A percentile compares a stretch with the other conserved stretches of the same genome.
Conservation (phyloP, 2,797 vertebrate genomes). For the Delichon dasypus region DNA sequence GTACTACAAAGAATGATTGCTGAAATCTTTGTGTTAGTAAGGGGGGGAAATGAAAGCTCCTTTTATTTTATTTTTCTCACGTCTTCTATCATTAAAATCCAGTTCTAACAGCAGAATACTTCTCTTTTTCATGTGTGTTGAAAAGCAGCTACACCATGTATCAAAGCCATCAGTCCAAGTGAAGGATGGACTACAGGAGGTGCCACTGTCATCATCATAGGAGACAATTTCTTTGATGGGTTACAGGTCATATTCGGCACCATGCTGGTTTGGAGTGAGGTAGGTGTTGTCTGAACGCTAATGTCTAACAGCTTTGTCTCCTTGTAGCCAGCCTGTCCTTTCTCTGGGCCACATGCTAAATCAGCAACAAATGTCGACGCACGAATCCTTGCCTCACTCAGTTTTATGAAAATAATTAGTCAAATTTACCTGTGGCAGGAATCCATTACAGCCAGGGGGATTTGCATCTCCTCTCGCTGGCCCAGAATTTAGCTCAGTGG, state of each 20-base stretch:
- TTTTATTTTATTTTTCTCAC: constrained; percentile 74
- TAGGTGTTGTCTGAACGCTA: constrained; percentile 82
- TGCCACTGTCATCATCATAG: constrained; percentile 98
- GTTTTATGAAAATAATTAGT: constrained; percentile 47
- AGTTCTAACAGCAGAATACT: constrained; percentile 80
- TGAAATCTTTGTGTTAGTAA: constrained; percentile 70
- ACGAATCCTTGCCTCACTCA: background rate
- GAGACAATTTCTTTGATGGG: constrained; percentile 99
- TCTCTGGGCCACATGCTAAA: constrained; percentile 43
- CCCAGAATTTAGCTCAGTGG: background rate
- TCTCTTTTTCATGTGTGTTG: constrained; percentile 81
- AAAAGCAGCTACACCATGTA: constrained; percentile 95
- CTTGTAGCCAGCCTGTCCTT: constrained; percentile 53
- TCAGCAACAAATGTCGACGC: constrained; percentile 40
- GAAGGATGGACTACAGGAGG: constrained; percentile 99
- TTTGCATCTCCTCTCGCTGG: background rate
- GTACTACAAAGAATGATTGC: constrained; percentile 42
- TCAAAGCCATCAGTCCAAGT: constrained; percentile 99
- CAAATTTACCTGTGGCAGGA: constrained; percentile 30
- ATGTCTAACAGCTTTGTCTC: constrained; percentile 76
- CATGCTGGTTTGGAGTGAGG: constrained; percentile 99
- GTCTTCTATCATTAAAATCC: constrained; percentile 78
- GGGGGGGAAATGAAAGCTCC: constrained; percentile 69
- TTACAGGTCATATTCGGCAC: constrained; percentile 99
- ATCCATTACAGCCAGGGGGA: background rate